Evolutionary conservation across 2,888 invertebrate genomes (phyloP), one percentile per base, ranked within the genome.

Genomic region (Automeris io): DNA sequence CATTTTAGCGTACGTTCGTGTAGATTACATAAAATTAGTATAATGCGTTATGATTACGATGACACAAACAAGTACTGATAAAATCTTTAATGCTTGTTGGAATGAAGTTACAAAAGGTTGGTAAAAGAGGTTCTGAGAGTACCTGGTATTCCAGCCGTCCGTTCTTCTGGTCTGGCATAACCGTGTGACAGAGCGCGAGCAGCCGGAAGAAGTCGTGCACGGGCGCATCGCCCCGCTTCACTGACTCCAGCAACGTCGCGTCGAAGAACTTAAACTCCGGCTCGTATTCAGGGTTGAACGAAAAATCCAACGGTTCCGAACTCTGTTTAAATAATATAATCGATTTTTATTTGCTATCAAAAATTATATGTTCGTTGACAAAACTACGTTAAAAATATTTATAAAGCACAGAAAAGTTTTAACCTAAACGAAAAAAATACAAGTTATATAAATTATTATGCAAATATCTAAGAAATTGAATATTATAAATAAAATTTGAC

Each of bases 121-220:
- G 13, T 7, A 12, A 11, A 19, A 4, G 1, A 19, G 19, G 6
- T 19, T 3, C 3, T 6, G 13, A 8, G 2, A 2, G 5, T 54
- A 83, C 88, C 85, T 95, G 97, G 75, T 95, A 95, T 63, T 93
- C 92, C 46, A 95, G 83, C 59, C 90, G 88, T 61, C 95, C 94
- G 54, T 93, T 91, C 64, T 94, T 94, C 57, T 93, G 92, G 65
- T 96, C 98, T 0, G 98, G 95, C 99, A 99, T 99, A 36, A 99
- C 99, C 1, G 99, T 99, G 72, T 99, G 99, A 73, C 99, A 99
- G 21, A 99, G 88, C 1, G 99, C 96, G 49, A 99, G 88, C 40
- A 98, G 87, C 25, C 94, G 91, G 88, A 98, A 98, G 88, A 98
- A 98, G 63, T 91, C 92, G 69, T 93, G 93, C 25, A 93, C 93